These are phyloP conservation scores for Fragum fragum DNA, from an alignment of 2,888 invertebrate species.

Conservation along the genomic window DNA sequence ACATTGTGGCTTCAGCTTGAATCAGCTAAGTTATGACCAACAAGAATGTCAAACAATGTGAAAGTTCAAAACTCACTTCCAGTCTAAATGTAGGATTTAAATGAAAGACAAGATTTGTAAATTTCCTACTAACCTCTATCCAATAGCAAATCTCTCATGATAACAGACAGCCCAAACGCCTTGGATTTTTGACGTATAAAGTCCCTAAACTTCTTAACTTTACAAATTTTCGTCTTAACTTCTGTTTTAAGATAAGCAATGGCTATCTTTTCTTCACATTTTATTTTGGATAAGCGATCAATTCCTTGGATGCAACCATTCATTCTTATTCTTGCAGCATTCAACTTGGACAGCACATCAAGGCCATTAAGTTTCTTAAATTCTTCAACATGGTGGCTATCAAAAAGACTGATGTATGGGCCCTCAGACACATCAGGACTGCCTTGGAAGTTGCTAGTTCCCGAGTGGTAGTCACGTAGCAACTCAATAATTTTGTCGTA, in stretches of 20 bases:
- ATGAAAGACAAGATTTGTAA: too few relatives aligned
- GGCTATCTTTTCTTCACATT: not conserved
- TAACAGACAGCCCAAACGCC: not conserved
- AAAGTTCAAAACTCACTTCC: too few relatives aligned
- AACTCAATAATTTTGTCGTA: not conserved
- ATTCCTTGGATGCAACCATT: not conserved
- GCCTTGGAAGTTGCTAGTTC: too few relatives aligned
- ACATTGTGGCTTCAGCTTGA: too few relatives aligned
- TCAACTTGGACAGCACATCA: not conserved
- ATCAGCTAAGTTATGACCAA: too few relatives aligned
- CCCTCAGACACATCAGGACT: too few relatives aligned
- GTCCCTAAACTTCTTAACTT: not conserved
- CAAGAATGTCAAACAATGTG: too few relatives aligned
- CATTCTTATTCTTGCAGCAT: not conserved
- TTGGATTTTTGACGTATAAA: not conserved
- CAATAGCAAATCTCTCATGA: not conserved
- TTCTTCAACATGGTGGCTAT: not conserved
- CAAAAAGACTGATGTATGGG: not conserved
- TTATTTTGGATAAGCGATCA: not conserved
- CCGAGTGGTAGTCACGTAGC: not conserved
- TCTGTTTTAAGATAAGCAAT: not conserved
- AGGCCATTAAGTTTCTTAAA: not conserved
- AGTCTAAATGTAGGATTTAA: too few relatives aligned
- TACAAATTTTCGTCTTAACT: not conserved
- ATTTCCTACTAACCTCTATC: slow-evolving; percentile 12